phyloP scores from a whole-genome alignment of 2,113 vertebrate species.

The Paramormyrops kingsleyae region DNA sequence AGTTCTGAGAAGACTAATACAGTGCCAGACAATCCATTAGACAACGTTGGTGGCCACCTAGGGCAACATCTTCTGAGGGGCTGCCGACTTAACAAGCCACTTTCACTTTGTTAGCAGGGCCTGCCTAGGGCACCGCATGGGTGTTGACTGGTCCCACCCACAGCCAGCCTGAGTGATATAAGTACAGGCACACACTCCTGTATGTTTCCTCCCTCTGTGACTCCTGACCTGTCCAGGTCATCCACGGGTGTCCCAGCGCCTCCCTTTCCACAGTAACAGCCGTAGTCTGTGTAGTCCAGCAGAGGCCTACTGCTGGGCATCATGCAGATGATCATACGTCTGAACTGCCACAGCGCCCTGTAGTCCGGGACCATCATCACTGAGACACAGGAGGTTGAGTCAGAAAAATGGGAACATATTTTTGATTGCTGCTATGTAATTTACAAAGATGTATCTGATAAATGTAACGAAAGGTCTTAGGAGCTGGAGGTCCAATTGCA shows the following conservation, averaged over 20 bases:
- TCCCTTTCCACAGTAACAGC: constrained; percentile 73
- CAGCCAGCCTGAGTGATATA: not conserved
- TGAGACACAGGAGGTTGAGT: not conserved
- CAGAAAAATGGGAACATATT: not conserved
- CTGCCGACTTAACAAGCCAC: too few species aligned
- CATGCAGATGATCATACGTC: constrained; percentile 56
- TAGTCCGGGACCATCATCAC: constrained; percentile 1
- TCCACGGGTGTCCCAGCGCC: constrained; percentile 67
- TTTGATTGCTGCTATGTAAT: not conserved
- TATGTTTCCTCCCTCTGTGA: not conserved
- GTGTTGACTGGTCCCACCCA: not conserved
- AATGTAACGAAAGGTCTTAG: not conserved
- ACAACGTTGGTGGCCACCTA: too few species aligned
- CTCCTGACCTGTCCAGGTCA: constrained; percentile 60
- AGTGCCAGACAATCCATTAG: too few species aligned
- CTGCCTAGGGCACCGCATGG: not conserved
- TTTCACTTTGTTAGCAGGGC: too few species aligned
- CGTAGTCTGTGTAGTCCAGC: constrained; percentile 53
- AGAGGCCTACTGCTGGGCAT: constrained; percentile 48
- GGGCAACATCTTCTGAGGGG: too few species aligned
- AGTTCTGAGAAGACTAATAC: not conserved
- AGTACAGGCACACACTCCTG: fast-evolving
- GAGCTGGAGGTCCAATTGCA: not conserved
- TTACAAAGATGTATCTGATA: not conserved
- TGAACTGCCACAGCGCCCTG: constrained; percentile 56